A percentile compares a stretch with the other conserved stretches of the same genome.
Conservation (phyloP, 2,888 invertebrate genomes). For the Candidula unifasciata region DNA sequence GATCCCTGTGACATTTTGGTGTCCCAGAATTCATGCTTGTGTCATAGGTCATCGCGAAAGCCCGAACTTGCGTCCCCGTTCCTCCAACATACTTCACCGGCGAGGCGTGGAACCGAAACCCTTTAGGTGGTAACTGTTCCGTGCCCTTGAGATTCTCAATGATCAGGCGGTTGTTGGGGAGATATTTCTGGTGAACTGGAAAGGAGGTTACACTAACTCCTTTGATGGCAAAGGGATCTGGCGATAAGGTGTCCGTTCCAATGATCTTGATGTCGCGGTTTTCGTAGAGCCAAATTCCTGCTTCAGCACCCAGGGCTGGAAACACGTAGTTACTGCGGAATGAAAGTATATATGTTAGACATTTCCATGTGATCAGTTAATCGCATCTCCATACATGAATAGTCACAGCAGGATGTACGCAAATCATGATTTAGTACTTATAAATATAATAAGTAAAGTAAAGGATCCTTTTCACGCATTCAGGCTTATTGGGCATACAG, state of each 20-base stretch:
- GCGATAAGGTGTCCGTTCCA: slow-evolving; percentile 17
- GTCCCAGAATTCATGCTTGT: no score
- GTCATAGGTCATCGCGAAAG: slow-evolving; percentile 36
- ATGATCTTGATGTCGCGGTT: slow-evolving; percentile 39
- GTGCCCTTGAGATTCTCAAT: slow-evolving; percentile 26
- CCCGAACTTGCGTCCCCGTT: slow-evolving; percentile 29
- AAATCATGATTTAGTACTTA: no score
- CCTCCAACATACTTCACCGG: slow-evolving; percentile 37
- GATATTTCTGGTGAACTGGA: slow-evolving; percentile 31
- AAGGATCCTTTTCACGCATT: no score
- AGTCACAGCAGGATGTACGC: no score
- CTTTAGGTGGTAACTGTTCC: slow-evolving; percentile 9
- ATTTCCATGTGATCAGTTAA: no score
- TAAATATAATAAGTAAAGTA: no score
- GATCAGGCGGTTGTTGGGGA: slow-evolving; percentile 32
- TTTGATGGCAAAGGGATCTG: slow-evolving; percentile 1
- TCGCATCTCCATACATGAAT: no score
- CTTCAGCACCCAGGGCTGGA: slow-evolving; percentile 35
- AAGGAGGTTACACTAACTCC: not conserved
- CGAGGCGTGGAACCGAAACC: slow-evolving; percentile 22
- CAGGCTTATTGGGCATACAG: no score
- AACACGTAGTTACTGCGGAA: slow-evolving; percentile 16
- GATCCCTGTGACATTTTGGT: no score
- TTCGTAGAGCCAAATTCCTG: slow-evolving; percentile 7
- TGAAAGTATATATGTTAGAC: not conserved